Percentiles rank a stretch among this genome's conserved stretches.
Conservation (phyloP, 2,797 vertebrate species). For the Danio aesculapii region DNA sequence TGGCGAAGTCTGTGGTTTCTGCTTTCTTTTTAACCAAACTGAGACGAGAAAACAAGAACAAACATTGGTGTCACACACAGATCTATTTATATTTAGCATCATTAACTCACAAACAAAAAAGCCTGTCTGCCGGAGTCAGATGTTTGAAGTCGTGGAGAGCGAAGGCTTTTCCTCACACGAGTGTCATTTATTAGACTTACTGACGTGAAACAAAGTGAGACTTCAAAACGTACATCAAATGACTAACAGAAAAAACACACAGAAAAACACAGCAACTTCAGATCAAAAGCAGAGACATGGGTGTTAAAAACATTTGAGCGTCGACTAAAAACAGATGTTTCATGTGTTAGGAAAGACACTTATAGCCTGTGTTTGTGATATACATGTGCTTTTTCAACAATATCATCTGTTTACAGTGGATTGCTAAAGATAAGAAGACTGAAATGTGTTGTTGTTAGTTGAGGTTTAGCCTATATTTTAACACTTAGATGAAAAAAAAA, state of each 20-base stretch:
- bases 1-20: conserved; percentile 75
- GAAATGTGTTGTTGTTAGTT: neutral
- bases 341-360: neutral
- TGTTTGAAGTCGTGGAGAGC: neutral
- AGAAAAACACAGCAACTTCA: conserved; percentile 20
- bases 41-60: conserved; percentile 16
- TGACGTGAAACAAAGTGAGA: neutral
- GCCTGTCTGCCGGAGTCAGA: neutral
- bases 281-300: conserved; percentile 2
- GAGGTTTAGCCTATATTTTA: neutral
- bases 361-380: neutral
- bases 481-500: neutral
- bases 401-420: neutral
- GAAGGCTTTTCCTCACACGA: neutral
- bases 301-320: neutral
- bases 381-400: neutral
- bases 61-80: neutral
- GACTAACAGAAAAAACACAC: conserved; percentile 4
- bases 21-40: conserved; percentile 75
- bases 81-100: conserved; percentile 1
- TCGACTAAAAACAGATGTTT: neutral
- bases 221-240: conserved; percentile 19
- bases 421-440: neutral
- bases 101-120: neutral
- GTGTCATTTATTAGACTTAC: neutral